Conservation (phyloP, 2,888 invertebrate species). For the Petrolisthes cinctipes region DNA sequence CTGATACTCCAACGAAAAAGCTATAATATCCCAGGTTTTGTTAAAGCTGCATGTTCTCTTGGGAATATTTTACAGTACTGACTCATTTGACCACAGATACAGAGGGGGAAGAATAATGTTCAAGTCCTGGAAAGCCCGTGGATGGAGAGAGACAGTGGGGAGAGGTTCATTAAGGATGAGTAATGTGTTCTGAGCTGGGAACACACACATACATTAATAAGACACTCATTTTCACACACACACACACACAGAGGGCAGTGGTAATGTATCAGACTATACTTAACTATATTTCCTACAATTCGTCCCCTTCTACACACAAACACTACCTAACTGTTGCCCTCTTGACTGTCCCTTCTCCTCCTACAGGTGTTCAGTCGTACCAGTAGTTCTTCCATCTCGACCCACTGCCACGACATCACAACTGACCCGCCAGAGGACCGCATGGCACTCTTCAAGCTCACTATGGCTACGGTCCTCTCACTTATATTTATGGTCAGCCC, state of each 20-base stretch:
- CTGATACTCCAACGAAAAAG: too few species aligned
- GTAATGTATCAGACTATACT: too few species aligned
- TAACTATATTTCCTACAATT: not conserved
- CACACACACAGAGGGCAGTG: not conserved
- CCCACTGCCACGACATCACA: conserved; percentile 45
- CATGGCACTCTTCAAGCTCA: conserved; percentile 25
- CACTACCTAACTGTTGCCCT: not conserved
- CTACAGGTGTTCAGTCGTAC: conserved; percentile 41
- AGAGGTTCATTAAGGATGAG: too few species aligned
- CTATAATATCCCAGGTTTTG: too few species aligned
- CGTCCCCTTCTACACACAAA: not conserved
- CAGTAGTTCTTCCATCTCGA: conserved; percentile 29
- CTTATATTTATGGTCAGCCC: conserved; percentile 47
- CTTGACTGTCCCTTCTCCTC: not conserved
- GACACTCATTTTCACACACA: not conserved
- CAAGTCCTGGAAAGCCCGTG: too few species aligned
- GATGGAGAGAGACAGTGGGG: too few species aligned
- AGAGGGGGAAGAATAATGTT: too few species aligned
- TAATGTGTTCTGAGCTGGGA: too few species aligned
- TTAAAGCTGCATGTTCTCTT: too few species aligned
- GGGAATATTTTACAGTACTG: too few species aligned
- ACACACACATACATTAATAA: not conserved
- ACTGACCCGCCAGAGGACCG: conserved; percentile 36
- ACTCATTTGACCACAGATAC: too few species aligned
- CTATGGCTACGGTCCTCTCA: conserved; percentile 30